Evolutionary conservation across 1,140 invertebrate species (phyloP).

Genomic region (Hylyphantes graminicola): DNA sequence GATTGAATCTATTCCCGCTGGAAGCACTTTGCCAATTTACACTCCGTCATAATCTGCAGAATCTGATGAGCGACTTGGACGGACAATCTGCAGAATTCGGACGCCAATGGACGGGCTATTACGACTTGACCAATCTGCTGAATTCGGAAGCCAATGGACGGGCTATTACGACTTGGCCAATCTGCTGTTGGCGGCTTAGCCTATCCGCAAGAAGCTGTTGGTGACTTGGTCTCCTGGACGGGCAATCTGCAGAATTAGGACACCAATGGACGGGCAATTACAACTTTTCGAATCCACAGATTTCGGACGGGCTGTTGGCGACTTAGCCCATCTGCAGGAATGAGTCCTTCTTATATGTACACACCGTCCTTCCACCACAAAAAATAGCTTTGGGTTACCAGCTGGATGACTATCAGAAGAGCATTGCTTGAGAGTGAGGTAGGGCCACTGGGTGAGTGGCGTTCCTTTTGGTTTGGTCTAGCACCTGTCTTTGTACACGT

Average conservation of each 20-base stretch:
- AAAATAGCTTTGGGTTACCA: conserved; percentile 27
- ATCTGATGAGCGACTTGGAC: no score
- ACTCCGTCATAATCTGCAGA: no score
- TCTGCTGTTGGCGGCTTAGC: no score
- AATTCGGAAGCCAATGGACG: background rate
- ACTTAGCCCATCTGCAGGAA: background rate
- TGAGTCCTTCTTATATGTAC: conserved; percentile 11
- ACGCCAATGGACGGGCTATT: no score
- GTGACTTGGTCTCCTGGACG: no score
- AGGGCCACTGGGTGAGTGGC: conserved; percentile 32
- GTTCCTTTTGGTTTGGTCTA: conserved; percentile 30
- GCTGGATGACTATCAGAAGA: conserved; percentile 40
- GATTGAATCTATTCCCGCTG: no score
- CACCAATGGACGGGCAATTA: no score
- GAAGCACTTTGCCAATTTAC: no score
- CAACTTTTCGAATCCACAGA: background rate
- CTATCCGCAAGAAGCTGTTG: no score
- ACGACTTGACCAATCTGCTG: background rate
- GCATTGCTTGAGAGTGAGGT: conserved; percentile 31
- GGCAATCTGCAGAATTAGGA: no score
- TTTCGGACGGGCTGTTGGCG: background rate
- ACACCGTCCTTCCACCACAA: conserved; percentile 3
- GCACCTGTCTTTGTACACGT: conserved; percentile 61
- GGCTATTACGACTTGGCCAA: background rate
- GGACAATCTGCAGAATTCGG: no score